A percentile compares a stretch with the other conserved stretches of the same genome.
Conservation (phyloP, 2,113 vertebrate genomes). For the Merops nubicus region DNA sequence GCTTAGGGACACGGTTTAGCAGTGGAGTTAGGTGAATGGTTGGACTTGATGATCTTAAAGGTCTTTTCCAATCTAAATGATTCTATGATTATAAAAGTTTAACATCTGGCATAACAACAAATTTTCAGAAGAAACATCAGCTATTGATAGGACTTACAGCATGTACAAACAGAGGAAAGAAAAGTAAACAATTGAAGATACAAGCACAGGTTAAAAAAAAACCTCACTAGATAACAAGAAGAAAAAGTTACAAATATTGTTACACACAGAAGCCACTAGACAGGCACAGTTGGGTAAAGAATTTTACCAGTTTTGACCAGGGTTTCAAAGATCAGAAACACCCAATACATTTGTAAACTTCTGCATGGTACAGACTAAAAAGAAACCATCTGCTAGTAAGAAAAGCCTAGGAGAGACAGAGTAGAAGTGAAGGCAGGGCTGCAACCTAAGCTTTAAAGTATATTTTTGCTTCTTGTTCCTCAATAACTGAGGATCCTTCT, state of each 20-base stretch:
- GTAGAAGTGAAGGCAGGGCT: neutral
- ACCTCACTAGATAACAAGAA: neutral
- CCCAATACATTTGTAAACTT: neutral
- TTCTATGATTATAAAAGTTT: too few relatives aligned
- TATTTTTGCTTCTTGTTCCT: neutral
- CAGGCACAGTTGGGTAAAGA: neutral
- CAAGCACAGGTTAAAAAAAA: neutral
- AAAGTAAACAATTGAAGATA: neutral
- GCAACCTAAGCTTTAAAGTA: neutral
- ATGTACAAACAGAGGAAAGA: neutral
- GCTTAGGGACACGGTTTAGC: too few relatives aligned
- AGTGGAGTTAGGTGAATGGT: too few relatives aligned
- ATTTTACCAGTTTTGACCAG: neutral
- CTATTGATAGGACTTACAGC: neutral
- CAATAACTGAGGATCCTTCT: neutral
- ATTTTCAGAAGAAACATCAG: neutral
- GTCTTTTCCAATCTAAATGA: too few relatives aligned
- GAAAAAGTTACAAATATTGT: neutral
- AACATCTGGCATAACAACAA: neutral
- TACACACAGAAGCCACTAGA: neutral
- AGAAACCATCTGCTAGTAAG: neutral
- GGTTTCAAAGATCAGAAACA: neutral
- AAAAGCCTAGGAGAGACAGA: neutral
- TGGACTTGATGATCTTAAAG: too few relatives aligned
- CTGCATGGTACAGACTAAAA: neutral